phyloP scores from a whole-genome alignment of 2,888 invertebrate genomes.

The Yponomeuta evonymella region DNA sequence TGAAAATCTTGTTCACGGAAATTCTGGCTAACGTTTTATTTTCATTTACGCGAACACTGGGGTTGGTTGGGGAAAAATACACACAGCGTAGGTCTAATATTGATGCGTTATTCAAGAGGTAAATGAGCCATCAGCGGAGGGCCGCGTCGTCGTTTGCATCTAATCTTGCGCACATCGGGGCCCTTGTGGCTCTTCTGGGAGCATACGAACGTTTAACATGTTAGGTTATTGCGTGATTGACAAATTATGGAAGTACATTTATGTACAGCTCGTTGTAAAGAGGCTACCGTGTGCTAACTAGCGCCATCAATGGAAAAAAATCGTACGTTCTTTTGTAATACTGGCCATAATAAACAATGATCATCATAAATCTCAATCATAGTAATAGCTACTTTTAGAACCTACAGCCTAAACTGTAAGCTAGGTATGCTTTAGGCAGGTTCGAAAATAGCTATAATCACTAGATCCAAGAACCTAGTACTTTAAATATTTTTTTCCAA shows the following conservation, averaged over 20 bases:
- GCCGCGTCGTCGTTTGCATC: slow-evolving; percentile 62
- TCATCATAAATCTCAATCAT: too few species aligned
- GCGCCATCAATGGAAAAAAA: too few species aligned
- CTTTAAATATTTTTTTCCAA: too few species aligned
- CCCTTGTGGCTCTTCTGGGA: slow-evolving; percentile 30
- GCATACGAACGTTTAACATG: slow-evolving; percentile 10
- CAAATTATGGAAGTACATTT: background rate
- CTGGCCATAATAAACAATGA: too few species aligned
- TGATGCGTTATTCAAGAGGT: slow-evolving; percentile 66
- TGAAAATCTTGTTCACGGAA: background rate
- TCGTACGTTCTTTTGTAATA: too few species aligned
- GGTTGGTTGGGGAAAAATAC: background rate
- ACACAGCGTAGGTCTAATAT: slow-evolving; percentile 34
- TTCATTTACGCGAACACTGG: slow-evolving; percentile 4
- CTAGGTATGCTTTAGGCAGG: too few species aligned
- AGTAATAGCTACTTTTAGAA: too few species aligned
- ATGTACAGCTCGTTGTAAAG: too few species aligned
- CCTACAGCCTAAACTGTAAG: too few species aligned
- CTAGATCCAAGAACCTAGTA: too few species aligned
- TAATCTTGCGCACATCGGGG: slow-evolving; percentile 59
- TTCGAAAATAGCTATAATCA: too few species aligned
- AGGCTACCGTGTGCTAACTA: too few species aligned
- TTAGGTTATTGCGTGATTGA: background rate
- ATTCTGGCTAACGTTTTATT: slow-evolving; percentile 5
- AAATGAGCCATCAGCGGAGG: slow-evolving; percentile 67